phyloP scores from a whole-genome alignment of 2,888 invertebrate genomes.

The Smittia aterrima region DNA sequence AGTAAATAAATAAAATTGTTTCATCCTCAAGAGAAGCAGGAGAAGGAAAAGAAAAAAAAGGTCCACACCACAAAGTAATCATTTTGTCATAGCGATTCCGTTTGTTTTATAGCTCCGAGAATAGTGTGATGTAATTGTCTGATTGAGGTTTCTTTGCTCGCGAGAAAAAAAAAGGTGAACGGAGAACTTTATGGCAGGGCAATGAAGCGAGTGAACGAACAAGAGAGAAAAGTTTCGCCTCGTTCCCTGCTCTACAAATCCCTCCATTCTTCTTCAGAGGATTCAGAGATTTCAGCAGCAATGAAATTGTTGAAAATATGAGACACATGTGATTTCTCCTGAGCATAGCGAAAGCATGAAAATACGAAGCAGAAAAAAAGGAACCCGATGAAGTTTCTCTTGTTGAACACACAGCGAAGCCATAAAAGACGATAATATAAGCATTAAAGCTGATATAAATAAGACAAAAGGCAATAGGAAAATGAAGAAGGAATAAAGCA shows the following conservation, averaged over 20 bases:
- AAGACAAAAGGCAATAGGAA: slow-evolving; percentile 19
- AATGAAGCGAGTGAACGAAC: neutral
- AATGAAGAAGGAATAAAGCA: neutral
- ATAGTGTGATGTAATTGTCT: slow-evolving; percentile 7
- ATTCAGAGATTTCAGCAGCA: slow-evolving; percentile 38
- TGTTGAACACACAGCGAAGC: slow-evolving; percentile 6
- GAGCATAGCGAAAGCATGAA: slow-evolving; percentile 14
- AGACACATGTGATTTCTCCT: slow-evolving; percentile 38
- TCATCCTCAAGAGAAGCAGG: neutral
- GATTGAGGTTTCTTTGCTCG: neutral
- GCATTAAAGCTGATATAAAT: slow-evolving; percentile 34
- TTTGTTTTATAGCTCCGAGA: slow-evolving; percentile 31
- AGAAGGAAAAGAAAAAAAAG: too few relatives aligned
- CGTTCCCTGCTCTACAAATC: slow-evolving; percentile 9
- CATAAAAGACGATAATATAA: slow-evolving; percentile 38
- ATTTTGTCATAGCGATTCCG: slow-evolving; percentile 26
- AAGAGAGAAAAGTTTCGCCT: neutral
- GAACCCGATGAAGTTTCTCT: neutral
- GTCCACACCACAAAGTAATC: slow-evolving; percentile 27
- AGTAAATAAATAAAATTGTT: slow-evolving; percentile 30
- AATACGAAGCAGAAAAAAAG: neutral
- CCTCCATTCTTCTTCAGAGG: slow-evolving; percentile 36
- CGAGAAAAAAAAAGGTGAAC: neutral
- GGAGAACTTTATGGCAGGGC: slow-evolving; percentile 21
- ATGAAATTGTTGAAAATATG: slow-evolving; percentile 33